Evolutionary conservation across 2,888 invertebrate species (phyloP), one percentile per base, ranked within the genome.

Genomic region (Andrena bucephala): DNA sequence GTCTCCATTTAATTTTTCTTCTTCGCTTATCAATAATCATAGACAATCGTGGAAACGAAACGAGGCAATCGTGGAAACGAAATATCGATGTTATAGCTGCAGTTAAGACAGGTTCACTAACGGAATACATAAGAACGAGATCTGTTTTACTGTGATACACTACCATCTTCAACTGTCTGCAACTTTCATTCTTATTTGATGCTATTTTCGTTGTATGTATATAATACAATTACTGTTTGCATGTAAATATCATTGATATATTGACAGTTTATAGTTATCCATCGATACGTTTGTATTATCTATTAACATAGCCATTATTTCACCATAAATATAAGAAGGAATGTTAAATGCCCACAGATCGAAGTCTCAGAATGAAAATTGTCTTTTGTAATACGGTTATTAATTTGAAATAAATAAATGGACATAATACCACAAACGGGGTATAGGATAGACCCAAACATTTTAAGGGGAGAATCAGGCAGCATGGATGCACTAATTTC

Each of bases 311-410:
- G 63, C 54, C 65, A 73, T 81, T 81, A 77, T 24, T 42, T 50
- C 33, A 72, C 52, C 36, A 20, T 81, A 74, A 70, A 52, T 60
- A 24, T 84, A 83, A 80, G 72, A 72, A 71, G 76, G 57, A 71
- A 63, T 76, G 68, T 85, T 80, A 78, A 81, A 78, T 78, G 33
- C 29, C 68, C 42, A 74, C 66, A 71, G 63, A 72, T 67, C 70
- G 66, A 77, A 77, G 80, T 77, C 69, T 82, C 83, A 89, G 81
- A 87, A 83, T 84, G 85, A 89, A 57, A 57, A 77, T 86, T 91
- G 84, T 88, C 89, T 91, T 90, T 93, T 93, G 91, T 93, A 93
- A 93, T 91, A 90, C 87, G 83, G 87, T 91, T 89, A 90, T 89
- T 80, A 80, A 90, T 88, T 87, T 85, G 87, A 89, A 89, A 89